Evolutionary conservation across 1,140 invertebrate species (phyloP), one percentile per base, ranked within the genome.

Genomic region (Ostrea edulis): DNA sequence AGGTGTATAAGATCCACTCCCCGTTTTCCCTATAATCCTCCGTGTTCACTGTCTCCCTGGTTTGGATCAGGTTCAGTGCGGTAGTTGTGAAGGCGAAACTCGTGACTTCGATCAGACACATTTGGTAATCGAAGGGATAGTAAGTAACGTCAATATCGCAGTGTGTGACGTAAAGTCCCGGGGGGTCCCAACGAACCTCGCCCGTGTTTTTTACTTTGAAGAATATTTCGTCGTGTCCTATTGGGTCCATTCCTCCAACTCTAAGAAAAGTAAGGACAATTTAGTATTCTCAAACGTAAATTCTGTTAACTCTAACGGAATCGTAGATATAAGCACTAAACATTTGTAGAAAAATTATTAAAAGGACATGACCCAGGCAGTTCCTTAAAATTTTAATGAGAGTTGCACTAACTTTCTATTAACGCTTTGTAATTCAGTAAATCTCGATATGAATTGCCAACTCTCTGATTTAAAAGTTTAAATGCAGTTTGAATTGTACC

Each of bases 81-180:
- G 77, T 52, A n/a, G 53, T 53, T 0, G 35, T 62, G 94, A 99
- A 99, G 0, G 98, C 98, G 98, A 98, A 99, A 0, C 97, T 98
- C 2, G 98, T 98, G 92, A 99, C 98, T 95, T 98, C 98, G 97
- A 99, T 98, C 95, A 97, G 97, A 95, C 98, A 99, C 53, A 97
- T 98, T 94, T 99, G 98, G 95, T 98, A 86, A 95, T 99, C 98
- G 93, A 99, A 99, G 0, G 98, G 91, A 54, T 85, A 92, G 62
- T 87, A 90, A 0, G 88, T 88, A 54, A 99, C 98, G 93, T 99
- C 98, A 85, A 91, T 65, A 62, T 84, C 58, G 65, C 98, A 99
- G 8, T 98, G 98, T 0, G 98, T 98, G 94, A 99, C 98, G 94
- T 99, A 99, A 93, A 99, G 99, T 7, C 98, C 98, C 35, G 98